These are phyloP conservation scores for Ceratina japonica DNA, from an alignment of 1,140 invertebrate genomes.

Conservation along the genomic window DNA sequence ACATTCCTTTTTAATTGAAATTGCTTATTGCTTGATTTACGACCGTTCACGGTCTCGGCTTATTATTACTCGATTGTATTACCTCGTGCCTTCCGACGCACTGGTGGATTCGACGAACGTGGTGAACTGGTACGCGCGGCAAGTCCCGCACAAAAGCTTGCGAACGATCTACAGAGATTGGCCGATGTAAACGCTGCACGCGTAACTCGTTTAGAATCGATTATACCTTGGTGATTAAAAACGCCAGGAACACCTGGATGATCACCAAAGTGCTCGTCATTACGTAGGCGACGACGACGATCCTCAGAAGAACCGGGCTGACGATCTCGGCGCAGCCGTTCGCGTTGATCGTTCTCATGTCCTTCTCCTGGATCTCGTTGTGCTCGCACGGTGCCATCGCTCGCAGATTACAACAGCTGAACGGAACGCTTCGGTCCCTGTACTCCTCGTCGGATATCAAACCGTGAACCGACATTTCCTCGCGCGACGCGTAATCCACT, in stretches of 20 bases:
- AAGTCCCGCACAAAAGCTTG: conserved; percentile 15
- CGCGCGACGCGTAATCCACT: conserved; percentile 57
- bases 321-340: conserved; percentile 68
- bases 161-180: conserved; percentile 17
- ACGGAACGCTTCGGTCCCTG: conserved; percentile 65
- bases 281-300: conserved; percentile 68
- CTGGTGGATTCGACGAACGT: conserved; percentile 20
- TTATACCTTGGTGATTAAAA: conserved; percentile 65
- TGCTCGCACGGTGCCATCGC: conserved; percentile 66
- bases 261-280: conserved; percentile 67
- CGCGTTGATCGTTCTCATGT: conserved; percentile 68
- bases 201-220: not conserved
- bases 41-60: not conserved
- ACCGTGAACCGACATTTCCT: conserved; percentile 52
- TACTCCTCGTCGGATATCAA: conserved; percentile 61
- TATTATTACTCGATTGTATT: not conserved
- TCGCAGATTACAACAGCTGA: conserved; percentile 71
- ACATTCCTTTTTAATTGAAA: conserved; percentile 13
- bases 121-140: not conserved
- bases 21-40: not conserved
- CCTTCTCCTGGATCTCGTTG: conserved; percentile 54
- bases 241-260: conserved; percentile 65
- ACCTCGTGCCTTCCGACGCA: conserved; percentile 24
- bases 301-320: conserved; percentile 65
- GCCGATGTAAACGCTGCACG: not conserved